Conservation (phyloP, 2,113 vertebrate genomes). For the Oryzias woworae region DNA sequence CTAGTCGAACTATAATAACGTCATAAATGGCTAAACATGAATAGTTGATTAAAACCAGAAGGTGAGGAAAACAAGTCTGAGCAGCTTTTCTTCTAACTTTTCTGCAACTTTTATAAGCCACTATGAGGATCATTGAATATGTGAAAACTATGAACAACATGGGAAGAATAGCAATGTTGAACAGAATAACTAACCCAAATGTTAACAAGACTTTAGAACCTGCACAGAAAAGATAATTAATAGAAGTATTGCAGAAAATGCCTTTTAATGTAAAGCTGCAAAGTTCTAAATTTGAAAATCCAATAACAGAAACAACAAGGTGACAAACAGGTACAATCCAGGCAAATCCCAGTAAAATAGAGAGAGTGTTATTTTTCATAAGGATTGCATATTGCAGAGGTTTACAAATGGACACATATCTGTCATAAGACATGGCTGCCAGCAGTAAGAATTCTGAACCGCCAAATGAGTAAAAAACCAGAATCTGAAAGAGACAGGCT, state of each 20-base stretch:
- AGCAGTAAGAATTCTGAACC: constrained; percentile 8
- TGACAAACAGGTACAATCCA: constrained; percentile 4
- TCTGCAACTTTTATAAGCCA: not conserved
- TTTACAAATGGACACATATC: constrained; percentile 13
- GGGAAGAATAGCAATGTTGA: not conserved
- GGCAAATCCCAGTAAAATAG: not conserved
- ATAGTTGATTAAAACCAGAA: constrained; percentile 14
- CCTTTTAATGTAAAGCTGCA: not conserved
- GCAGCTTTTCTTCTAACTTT: constrained; percentile 29
- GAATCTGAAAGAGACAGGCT: not conserved
- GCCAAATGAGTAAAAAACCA: not conserved
- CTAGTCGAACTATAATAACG: not conserved
- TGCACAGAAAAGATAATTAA: not conserved
- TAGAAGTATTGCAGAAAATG: constrained; percentile 6
- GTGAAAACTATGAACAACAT: constrained; percentile 11
- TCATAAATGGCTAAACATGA: constrained; percentile 7
- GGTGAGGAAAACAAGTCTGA: constrained; percentile 34
- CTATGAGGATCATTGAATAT: constrained; percentile 15
- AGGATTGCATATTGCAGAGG: constrained; percentile 8
- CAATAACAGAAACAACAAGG: not conserved
- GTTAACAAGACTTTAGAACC: not conserved
- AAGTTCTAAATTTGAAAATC: not conserved
- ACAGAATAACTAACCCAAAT: not conserved
- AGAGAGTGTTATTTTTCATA: not conserved
- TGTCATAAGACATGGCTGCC: constrained; percentile 16